Evolutionary conservation across 2,797 vertebrate species (phyloP).

Genomic region (Anguilla marmorata): DNA sequence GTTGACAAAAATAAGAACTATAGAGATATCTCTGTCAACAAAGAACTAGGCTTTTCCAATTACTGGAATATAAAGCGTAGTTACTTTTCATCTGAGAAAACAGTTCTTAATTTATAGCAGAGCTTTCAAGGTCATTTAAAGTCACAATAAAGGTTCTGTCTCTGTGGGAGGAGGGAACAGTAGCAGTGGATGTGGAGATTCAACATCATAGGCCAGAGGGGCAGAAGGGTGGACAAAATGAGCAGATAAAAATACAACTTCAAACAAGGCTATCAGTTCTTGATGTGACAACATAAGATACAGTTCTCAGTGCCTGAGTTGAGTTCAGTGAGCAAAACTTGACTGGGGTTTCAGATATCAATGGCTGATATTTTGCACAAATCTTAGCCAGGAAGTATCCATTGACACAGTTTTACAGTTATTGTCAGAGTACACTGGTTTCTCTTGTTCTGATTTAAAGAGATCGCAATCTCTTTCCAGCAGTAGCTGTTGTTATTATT

Average conservation of each 20-base stretch:
- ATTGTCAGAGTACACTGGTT: background rate
- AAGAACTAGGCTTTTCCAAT: background rate
- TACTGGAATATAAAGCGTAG: background rate
- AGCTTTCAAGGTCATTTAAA: background rate
- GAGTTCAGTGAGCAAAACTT: background rate
- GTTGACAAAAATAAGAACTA: background rate
- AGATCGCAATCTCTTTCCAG: background rate
- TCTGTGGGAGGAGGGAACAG: background rate
- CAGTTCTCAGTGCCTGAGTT: background rate
- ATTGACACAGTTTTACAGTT: background rate
- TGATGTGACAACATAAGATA: background rate
- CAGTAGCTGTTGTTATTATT: slow-evolving; percentile 15
- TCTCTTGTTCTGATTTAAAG: background rate
- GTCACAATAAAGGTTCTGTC: background rate
- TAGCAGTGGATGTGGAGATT: background rate
- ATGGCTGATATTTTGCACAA: background rate
- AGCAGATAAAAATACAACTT: background rate
- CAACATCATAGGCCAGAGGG: background rate
- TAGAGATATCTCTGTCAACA: background rate
- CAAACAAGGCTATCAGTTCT: background rate
- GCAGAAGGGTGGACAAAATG: background rate
- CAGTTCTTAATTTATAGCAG: background rate
- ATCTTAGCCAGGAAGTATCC: background rate
- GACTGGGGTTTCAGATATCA: background rate
- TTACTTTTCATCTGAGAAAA: background rate